Conservation (phyloP, 2,888 invertebrate species). For the Lithophane ornitopus region DNA sequence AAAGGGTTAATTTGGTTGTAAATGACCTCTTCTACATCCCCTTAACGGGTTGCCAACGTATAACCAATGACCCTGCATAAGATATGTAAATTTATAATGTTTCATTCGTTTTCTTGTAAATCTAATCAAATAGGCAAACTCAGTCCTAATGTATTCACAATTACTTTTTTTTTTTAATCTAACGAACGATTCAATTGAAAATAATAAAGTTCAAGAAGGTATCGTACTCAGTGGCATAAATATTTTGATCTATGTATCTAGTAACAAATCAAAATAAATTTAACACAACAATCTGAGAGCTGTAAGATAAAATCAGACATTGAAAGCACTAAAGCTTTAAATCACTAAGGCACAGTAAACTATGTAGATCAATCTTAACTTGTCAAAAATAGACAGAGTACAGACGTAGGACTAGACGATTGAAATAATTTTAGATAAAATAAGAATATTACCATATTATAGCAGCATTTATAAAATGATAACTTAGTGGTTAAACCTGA, state of each 20-base stretch:
- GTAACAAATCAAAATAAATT: slow-evolving; percentile 17
- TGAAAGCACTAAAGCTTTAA: slow-evolving; percentile 34
- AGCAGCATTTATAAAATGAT: background rate
- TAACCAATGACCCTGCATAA: too few relatives aligned
- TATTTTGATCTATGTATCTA: background rate
- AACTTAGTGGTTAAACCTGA: background rate
- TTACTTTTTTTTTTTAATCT: background rate
- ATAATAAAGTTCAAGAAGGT: background rate
- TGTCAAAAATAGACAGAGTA: slow-evolving; percentile 60
- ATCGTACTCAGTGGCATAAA: background rate
- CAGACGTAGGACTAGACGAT: slow-evolving; percentile 13
- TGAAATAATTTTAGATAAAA: slow-evolving; percentile 32
- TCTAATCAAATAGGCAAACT: background rate
- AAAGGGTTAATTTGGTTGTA: too few relatives aligned
- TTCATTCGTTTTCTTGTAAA: background rate
- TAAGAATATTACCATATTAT: slow-evolving; percentile 9
- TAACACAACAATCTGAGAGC: background rate
- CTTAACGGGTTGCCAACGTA: too few relatives aligned
- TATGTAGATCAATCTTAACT: slow-evolving; percentile 65
- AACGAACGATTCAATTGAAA: background rate
- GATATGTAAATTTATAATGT: background rate
- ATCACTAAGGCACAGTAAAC: slow-evolving; percentile 33
- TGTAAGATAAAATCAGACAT: slow-evolving; percentile 23
- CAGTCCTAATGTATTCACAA: background rate
- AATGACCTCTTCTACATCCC: too few relatives aligned